Percentiles rank a stretch among this genome's conserved stretches.
Conservation (phyloP, 1,140 invertebrate genomes). For the Proctacanthus coquilletti region DNA sequence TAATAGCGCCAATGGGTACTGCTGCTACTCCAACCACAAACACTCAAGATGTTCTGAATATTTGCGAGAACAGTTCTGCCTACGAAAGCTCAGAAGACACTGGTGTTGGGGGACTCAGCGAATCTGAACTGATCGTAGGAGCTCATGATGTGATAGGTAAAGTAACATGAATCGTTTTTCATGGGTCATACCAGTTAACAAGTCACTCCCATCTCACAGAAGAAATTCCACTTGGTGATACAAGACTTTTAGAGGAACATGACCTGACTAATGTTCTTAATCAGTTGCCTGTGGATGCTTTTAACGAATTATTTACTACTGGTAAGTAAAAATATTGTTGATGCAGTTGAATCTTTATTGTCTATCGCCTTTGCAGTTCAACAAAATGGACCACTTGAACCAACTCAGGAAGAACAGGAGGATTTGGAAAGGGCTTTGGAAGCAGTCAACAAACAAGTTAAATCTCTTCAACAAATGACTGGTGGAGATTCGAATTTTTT, state of each 20-base stretch:
- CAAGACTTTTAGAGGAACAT: constrained; percentile 57
- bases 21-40: constrained; percentile 7
- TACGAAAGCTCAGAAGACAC: constrained; percentile 42
- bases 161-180: too few relatives aligned
- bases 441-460: constrained; percentile 62
- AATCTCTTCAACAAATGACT: constrained; percentile 50
- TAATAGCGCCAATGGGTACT: constrained; percentile 4
- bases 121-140: constrained; percentile 34
- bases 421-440: constrained; percentile 69
- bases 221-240: constrained; percentile 32
- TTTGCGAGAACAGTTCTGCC: constrained; percentile 38
- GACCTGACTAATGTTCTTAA: constrained; percentile 78
- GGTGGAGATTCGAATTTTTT: constrained; percentile 36
- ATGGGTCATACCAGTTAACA: not conserved
- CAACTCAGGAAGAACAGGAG: constrained; percentile 63
- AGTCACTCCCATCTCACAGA: constrained; percentile 18
- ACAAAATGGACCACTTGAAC: constrained; percentile 51
- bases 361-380: constrained; percentile 37
- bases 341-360: not conserved
- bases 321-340: constrained; percentile 11
- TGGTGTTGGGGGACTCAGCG: constrained; percentile 35
- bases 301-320: constrained; percentile 70
- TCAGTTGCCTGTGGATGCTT: constrained; percentile 79
- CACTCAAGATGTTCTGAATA: constrained; percentile 23
- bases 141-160: constrained; percentile 22